Base-by-base conservation (phyloP, 2,113 vertebrate genomes). In the Prunella fulvescens region DNA sequence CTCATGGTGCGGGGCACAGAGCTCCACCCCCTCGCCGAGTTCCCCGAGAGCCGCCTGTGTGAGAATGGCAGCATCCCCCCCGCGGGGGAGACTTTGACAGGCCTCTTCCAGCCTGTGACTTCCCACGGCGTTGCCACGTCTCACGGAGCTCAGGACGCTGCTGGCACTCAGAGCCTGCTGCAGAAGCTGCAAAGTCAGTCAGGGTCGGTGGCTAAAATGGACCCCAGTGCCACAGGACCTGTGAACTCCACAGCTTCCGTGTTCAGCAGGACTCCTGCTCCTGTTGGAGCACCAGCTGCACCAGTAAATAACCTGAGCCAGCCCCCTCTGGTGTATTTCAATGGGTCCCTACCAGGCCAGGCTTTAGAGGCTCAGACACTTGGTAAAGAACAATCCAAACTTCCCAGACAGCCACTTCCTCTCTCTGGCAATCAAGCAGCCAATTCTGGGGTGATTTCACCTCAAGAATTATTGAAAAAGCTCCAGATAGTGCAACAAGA, bases 401-500 rank as follows among this genome's bases (percentile, higher is more conserved):
- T 96, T 65, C 87, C 94, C 9, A 84, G 92, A 20, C 97, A 95
- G 22, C 22, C 86, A 0, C 84, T 97, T 44, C n/a, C 97, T 17
- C 58, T 97, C 61, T 66, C 97, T 14, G 94, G 95, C 90, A 93
- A 39, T 74, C 98, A 95, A 51, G 28, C 95, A 3, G 40, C 92
- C 19, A 84, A 4, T 48, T 95, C 97, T 14, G 97, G 98, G 8
- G 97, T 98, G 87, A 97, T 99, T 77, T 99, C 99, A 10, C 98
- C 99, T 53, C 98, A 98, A 15, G 99, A 99, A 92, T 96, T 99
- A 17, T 64, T 99, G 81, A 98, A 98, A 72, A 99, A 98, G 83
- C 98, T 99, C 15, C 98, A 98, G 86, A 95, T 98, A 11, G 98
- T 99, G 39, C 99, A 99, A 51, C 98, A 99, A 83, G 98, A 99